A percentile compares a stretch with the other conserved stretches of the same genome.
These are phyloP conservation scores for Pogonophryne albipinna DNA, from an alignment of 2,797 vertebrate species.

Conservation along the genomic window DNA sequence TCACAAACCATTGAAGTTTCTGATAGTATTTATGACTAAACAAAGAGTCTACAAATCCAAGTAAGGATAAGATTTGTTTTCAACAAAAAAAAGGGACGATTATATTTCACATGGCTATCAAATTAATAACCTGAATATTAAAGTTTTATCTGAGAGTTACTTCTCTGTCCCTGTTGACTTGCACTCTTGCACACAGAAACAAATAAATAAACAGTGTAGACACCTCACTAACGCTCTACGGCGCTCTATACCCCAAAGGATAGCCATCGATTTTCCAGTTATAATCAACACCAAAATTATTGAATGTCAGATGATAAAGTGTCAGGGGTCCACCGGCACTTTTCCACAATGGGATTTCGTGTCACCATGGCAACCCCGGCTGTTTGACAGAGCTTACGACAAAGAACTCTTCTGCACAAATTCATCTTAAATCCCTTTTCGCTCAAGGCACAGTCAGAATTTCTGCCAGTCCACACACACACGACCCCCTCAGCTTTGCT, in stretches of 20 bases:
- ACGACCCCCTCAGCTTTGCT: conserved; percentile 5
- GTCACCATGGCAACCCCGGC: conserved; percentile 85
- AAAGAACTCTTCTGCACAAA: conserved; percentile 84
- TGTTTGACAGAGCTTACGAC: conserved; percentile 88
- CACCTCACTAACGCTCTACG: conserved; percentile 55
- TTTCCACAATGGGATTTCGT: conserved; percentile 84
- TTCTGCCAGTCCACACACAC: neutral
- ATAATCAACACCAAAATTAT: conserved; percentile 93
- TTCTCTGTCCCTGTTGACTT: conserved; percentile 34
- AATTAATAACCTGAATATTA: no score
- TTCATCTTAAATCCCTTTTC: conserved; percentile 77
- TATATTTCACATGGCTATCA: no score
- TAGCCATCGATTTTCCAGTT: conserved; percentile 91
- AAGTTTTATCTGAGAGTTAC: no score
- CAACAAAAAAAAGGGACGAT: no score
- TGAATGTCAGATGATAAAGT: conserved; percentile 92
- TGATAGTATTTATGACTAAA: conserved; percentile 43
- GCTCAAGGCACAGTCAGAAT: conserved; percentile 33
- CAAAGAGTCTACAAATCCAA: conserved; percentile 20
- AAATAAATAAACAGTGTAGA: conserved; percentile 57
- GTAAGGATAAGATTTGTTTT: neutral
- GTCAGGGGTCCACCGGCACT: conserved; percentile 85
- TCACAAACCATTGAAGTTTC: conserved; percentile 39
- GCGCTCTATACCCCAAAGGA: conserved; percentile 85
- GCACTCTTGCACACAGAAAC: neutral